These are phyloP conservation scores for Gephyroberyx darwinii DNA, from an alignment of 2,797 vertebrate species.

Conservation along the genomic window DNA sequence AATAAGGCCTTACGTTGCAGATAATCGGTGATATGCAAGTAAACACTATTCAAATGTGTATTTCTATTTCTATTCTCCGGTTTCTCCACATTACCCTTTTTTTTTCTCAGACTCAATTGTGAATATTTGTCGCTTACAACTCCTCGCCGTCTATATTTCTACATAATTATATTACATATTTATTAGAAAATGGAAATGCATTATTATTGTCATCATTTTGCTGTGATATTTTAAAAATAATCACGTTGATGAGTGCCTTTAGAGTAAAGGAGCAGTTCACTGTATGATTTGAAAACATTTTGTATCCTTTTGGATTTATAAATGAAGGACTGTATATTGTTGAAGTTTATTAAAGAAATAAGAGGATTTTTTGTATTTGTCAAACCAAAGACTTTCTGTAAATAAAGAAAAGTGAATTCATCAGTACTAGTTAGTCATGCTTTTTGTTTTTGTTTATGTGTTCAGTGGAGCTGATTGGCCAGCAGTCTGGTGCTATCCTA, in stretches of 20 bases:
- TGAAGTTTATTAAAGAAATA: conserved; percentile 9
- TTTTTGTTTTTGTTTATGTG: too few relatives aligned
- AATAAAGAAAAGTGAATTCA: conserved; percentile 38
- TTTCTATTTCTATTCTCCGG: conserved; percentile 62
- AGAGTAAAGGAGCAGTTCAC: conserved; percentile 7
- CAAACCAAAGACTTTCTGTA: conserved; percentile 27
- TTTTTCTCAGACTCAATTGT: conserved; percentile 33
- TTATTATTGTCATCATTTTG: conserved; percentile 5
- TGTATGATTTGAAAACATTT: conserved; percentile 33
- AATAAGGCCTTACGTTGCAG: conserved; percentile 50
- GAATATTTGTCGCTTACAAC: conserved; percentile 12
- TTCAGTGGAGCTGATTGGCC: conserved; percentile 63
- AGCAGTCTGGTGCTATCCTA: conserved; percentile 59
- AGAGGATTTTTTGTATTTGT: background rate
- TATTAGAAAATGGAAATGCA: conserved; percentile 36
- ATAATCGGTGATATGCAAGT: conserved; percentile 37
- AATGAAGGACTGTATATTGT: conserved; percentile 20
- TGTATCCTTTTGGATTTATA: conserved; percentile 19
- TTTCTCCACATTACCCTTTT: conserved; percentile 5
- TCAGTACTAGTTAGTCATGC: too few relatives aligned
- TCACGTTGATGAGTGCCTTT: background rate
- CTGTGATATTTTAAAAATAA: conserved; percentile 3
- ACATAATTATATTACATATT: conserved; percentile 49
- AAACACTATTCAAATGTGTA: conserved; percentile 46
- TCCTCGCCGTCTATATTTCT: background rate